Evolutionary conservation across 2,113 vertebrate species (phyloP), one percentile per base, ranked within the genome.

Genomic region (Eurypyga helias): DNA sequence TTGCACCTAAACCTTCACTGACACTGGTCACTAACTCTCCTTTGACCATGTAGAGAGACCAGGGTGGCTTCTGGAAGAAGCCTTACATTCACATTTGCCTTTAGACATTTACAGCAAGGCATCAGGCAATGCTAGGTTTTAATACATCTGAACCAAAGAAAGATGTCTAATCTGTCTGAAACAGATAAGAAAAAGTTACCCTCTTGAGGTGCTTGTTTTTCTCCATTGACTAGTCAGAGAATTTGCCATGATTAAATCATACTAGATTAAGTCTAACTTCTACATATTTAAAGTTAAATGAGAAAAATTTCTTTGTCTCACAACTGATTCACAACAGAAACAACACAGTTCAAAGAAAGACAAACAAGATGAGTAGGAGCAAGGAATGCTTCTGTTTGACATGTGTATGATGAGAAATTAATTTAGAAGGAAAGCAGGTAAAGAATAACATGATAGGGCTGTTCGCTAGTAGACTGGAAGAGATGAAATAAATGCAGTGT

Each of bases 261-360:
- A 91, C 48, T 67, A 91, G 72, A 61, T 87, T 33, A 78, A 25
- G 72, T 60, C 51, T 75, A 60, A 78, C 33, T 89, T 95, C 61
- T 79, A 71, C 9, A 17, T 64, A 46, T 89, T 92, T 78, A 64
- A 95, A 95, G 34, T 55, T 15, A 62, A 65, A 82, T 87, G 55
- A 89, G 88, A 84, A 84, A 93, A 90, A 93, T 75, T 67, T 71
- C 71, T 89, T 83, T 72, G 66, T 93, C 78, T 93, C 79, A 64
- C 49, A 75, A 48, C 41, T 80, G 78, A 90, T 80, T 94, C 88
- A 83, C 55, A 67, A 46, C 46, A 81, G 85, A 93, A 93, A 78
- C 11, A 88, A 92, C 49, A 36, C 31, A 76, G 58, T 88, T 94
- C 93, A 96, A 94, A 95, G 82, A 85, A 87, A 96, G 65, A 87